Conservation (phyloP, 2,113 vertebrate genomes). For the Malurus cyaneus region DNA sequence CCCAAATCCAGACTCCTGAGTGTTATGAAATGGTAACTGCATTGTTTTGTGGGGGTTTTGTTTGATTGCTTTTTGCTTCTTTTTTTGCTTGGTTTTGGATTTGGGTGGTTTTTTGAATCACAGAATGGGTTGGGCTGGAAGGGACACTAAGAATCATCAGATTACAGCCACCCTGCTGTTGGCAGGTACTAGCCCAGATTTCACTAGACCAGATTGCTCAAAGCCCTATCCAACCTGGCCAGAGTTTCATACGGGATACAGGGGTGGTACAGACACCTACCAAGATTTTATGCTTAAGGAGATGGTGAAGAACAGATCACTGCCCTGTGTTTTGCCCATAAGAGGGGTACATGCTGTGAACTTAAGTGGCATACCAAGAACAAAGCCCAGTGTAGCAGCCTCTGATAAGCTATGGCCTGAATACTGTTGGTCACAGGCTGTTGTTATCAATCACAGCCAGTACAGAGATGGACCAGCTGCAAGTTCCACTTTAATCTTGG, state of each 20-base stretch:
- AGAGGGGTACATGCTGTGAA: background rate
- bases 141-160: background rate
- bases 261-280: background rate
- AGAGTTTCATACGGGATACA: background rate
- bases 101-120: background rate
- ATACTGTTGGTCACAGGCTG: background rate
- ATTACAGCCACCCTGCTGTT: background rate
- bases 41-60: rapidly evolving
- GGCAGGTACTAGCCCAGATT: too few species aligned
- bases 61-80: background rate
- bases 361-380: background rate
- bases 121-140: background rate
- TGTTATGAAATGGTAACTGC: background rate
- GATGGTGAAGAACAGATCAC: background rate
- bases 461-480: background rate
- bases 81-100: background rate
- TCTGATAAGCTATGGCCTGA: background rate
- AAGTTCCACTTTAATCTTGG: background rate
- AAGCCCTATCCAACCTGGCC: background rate
- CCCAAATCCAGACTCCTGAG: background rate
- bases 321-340: background rate
- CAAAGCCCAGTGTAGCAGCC: background rate
- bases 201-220: background rate
- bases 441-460: background rate
- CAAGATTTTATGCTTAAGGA: background rate